Percentiles rank a stretch among this genome's conserved stretches.
phyloP scores from a whole-genome alignment of 2,113 vertebrate species.

The Crotalus viridis region DNA sequence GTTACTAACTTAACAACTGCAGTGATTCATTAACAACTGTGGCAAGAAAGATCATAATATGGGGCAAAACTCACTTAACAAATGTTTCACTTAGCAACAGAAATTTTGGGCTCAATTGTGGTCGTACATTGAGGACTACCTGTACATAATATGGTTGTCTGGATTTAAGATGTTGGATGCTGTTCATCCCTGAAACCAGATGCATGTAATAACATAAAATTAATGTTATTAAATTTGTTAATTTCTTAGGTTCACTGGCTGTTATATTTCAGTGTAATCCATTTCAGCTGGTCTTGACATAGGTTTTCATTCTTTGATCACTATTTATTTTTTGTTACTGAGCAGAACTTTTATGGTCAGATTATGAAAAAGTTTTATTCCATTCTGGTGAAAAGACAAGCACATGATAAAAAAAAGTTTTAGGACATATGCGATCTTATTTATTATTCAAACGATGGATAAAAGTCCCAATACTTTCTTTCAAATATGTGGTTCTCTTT shows the following conservation, averaged over 20 bases:
- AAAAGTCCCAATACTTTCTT: conserved; percentile 9
- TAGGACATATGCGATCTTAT: not conserved
- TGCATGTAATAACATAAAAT: not conserved
- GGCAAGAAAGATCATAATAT: too few relatives aligned
- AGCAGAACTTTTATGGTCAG: not conserved
- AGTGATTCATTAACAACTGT: too few relatives aligned
- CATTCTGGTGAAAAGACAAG: not conserved
- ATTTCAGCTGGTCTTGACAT: not conserved
- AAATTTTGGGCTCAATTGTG: too few relatives aligned
- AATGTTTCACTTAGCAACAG: too few relatives aligned
- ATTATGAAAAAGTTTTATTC: not conserved
- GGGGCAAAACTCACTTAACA: too few relatives aligned
- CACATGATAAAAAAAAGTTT: not conserved
- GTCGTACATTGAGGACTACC: too few relatives aligned
- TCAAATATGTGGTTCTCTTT: conserved; percentile 3
- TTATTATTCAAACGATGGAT: conserved; percentile 18
- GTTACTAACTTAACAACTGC: too few relatives aligned
- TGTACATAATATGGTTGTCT: not conserved
- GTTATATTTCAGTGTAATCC: conserved; percentile 1
- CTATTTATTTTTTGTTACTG: not conserved
- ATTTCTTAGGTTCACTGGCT: not conserved
- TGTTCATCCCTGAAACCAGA: not conserved
- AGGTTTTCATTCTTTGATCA: not conserved
- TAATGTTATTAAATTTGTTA: not conserved
- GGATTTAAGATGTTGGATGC: not conserved